These are phyloP conservation scores for Paracanthobrama guichenoti DNA, from an alignment of 2,113 vertebrate species.

Conservation along the genomic window DNA sequence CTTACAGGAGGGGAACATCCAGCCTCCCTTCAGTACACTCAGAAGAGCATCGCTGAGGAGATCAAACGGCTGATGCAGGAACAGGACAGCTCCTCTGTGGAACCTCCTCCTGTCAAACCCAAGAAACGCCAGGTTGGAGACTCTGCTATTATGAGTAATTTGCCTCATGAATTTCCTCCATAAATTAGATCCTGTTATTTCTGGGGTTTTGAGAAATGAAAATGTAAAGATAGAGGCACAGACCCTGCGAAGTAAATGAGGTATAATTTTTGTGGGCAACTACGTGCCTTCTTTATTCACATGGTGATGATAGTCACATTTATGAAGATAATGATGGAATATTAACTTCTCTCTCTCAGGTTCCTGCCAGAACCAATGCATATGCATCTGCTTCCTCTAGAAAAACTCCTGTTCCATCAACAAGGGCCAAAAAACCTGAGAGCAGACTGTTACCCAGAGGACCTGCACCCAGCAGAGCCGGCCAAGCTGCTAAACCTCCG, in stretches of 20 bases:
- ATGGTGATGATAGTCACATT: conserved; percentile 14
- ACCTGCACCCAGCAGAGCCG: conserved; percentile 2
- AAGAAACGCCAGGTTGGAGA: conserved; percentile 62
- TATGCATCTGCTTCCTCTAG: conserved; percentile 38
- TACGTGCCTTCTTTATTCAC: not conserved
- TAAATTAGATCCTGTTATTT: conserved; percentile 9
- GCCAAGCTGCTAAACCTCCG: conserved; percentile 41
- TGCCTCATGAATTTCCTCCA: not conserved
- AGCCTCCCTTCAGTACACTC: conserved; percentile 11
- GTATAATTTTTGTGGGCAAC: not conserved
- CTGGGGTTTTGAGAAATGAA: not conserved
- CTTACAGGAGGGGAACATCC: not conserved
- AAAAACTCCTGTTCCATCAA: conserved; percentile 46
- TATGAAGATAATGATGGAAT: not conserved
- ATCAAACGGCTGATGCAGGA: conserved; percentile 69
- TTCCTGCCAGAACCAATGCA: conserved; percentile 23
- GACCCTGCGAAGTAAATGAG: not conserved
- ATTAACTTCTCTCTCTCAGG: conserved; percentile 38
- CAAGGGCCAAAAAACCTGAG: conserved; percentile 40
- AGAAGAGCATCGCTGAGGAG: conserved; percentile 63
- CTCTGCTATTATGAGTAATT: not conserved
- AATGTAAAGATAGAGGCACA: not conserved
- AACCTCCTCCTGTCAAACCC: conserved; percentile 23
- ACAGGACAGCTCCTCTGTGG: conserved; percentile 42
- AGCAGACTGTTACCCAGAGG: conserved; percentile 31